Evolutionary conservation across 2,797 vertebrate genomes (phyloP), one percentile per base, ranked within the genome.

Genomic region (Taeniopygia guttata): DNA sequence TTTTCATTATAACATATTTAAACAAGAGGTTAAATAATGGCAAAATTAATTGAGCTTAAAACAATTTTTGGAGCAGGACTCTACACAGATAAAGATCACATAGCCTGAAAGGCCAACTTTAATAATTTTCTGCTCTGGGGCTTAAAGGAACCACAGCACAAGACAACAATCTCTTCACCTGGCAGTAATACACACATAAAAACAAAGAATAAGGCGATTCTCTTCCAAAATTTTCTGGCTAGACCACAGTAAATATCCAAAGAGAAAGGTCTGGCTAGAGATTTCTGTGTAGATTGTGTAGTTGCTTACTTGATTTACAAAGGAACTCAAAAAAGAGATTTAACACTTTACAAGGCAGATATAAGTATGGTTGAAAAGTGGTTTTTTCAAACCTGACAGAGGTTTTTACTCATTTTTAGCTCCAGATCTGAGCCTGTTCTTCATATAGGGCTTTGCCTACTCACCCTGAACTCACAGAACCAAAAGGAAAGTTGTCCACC

Each of bases 121-220:
- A 89, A 40, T 91, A 59, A 87, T 85, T 83, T 94, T 96, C 64
- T 66, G 10, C 82, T 78, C 69, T 87, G 55, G 46, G 58, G 46
- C 21, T 93, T 84, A 84, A 93, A 92, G 90, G 73, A 95, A 89
- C 72, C 76, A 7, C 75, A 93, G 84, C 66, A 87, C n/a, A 95
- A 93, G 90, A 95, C 94, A 95, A 94, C 55, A 88, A 42, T 78
- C 89, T 93, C 75, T 94, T 83, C 76, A 96, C 90, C 95, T 95
- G 94, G 94, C 90, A 96, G 72, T 59, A 94, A 87, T 25, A 75
- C 1, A 27, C 76, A 66, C 49, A 78, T 48, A 77, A 87, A 52
- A 58, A 58, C 94, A 29, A 72, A 86, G 56, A 93, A 45, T 68
- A 89, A 86, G 43, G 62, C 2, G 0, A 66, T 74, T 78, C 30